Evolutionary conservation across 2,888 invertebrate genomes (phyloP).

Genomic region (Ypsolopha sequella): DNA sequence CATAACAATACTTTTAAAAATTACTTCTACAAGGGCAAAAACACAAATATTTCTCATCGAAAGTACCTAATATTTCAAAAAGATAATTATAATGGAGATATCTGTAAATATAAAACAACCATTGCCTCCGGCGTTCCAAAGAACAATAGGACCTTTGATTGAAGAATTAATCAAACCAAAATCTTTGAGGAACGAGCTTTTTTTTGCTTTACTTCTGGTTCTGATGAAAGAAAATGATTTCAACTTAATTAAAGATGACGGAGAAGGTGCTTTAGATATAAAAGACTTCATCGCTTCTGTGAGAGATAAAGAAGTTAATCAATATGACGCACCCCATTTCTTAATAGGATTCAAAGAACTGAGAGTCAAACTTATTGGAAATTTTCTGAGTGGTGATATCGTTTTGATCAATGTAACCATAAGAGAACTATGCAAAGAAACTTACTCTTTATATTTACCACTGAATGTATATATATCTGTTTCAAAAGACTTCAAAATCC

Average conservation of each 20-base stretch:
- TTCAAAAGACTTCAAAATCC: slow-evolving; percentile 15
- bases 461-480: slow-evolving; percentile 14
- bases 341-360: slow-evolving; percentile 6
- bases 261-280: slow-evolving; percentile 13
- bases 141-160: slow-evolving; percentile 26
- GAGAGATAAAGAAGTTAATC: slow-evolving; percentile 11
- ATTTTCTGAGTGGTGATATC: slow-evolving; percentile 18
- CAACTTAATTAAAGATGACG: slow-evolving; percentile 15
- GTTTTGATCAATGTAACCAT: slow-evolving; percentile 24
- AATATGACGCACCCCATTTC: slow-evolving; percentile 14
- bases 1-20: too few species aligned
- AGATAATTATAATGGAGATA: slow-evolving; percentile 18
- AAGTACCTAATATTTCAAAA: neutral
- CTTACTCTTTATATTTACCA: slow-evolving; percentile 23
- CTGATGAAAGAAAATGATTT: slow-evolving; percentile 35
- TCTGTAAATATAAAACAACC: slow-evolving; percentile 14
- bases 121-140: slow-evolving; percentile 21
- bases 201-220: slow-evolving; percentile 28
- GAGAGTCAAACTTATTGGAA: neutral
- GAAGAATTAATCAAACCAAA: slow-evolving; percentile 33
- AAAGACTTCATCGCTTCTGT: slow-evolving; percentile 19
- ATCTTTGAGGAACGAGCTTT: slow-evolving; percentile 30
- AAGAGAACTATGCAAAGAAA: slow-evolving; percentile 15
- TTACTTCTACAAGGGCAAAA: too few species aligned
- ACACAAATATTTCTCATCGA: too few species aligned